A percentile compares a stretch with the other conserved stretches of the same genome.
phyloP scores from a whole-genome alignment of 2,113 vertebrate genomes.

The Sigmodon hispidus region DNA sequence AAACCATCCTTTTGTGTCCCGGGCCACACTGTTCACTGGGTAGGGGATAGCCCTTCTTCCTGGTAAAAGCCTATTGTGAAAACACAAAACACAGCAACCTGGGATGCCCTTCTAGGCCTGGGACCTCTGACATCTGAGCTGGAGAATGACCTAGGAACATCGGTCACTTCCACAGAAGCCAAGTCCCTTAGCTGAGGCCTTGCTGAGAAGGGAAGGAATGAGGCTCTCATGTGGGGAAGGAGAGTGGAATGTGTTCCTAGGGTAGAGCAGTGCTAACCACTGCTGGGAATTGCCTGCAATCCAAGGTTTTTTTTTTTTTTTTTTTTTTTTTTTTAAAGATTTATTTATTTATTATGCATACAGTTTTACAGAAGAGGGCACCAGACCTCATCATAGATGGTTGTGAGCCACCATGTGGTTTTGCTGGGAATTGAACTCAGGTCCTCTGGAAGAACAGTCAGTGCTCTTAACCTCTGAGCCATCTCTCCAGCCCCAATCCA shows the following conservation, averaged over 20 bases:
- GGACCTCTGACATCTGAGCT: conserved; percentile 18
- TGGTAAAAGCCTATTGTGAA: conserved; percentile 35
- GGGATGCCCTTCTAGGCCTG: background rate
- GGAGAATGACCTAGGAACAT: background rate
- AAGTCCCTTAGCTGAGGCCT: background rate
- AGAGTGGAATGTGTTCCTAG: background rate
- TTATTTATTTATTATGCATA: no score
- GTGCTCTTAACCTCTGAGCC: no score
- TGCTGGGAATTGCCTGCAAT: background rate
- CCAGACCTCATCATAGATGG: no score
- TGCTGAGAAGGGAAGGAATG: conserved; percentile 46
- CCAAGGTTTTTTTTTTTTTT: background rate
- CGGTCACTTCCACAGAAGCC: background rate
- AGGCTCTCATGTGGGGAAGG: background rate
- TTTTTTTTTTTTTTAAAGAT: no score
- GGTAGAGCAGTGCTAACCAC: background rate
- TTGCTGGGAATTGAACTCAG: no score
- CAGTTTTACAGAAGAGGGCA: no score
- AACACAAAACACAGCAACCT: conserved; percentile 10
- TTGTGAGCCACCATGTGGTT: no score
- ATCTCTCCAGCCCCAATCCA: no score
- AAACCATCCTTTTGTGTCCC: conserved; percentile 28
- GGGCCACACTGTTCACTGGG: background rate
- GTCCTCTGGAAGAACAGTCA: no score
- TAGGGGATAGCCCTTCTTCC: background rate